phyloP scores from a whole-genome alignment of 1,140 invertebrate species.

The Camponotus floridanus region DNA sequence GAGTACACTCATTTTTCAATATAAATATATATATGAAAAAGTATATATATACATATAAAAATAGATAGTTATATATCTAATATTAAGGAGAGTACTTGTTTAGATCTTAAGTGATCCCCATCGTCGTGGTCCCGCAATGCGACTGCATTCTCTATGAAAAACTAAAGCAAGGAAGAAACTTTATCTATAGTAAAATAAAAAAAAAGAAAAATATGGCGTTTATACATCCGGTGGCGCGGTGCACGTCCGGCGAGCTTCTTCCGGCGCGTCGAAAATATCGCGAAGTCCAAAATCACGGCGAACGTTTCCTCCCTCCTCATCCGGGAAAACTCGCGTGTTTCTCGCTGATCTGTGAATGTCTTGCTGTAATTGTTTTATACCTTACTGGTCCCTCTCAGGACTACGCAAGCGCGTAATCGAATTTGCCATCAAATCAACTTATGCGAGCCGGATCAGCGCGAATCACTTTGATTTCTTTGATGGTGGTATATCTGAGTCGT shows the following conservation, averaged over 20 bases:
- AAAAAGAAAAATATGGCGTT: conserved; percentile 49
- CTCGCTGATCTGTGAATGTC: conserved; percentile 11
- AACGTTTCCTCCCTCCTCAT: background rate
- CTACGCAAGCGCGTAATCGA: conserved; percentile 1
- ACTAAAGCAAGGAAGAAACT: conserved; percentile 53
- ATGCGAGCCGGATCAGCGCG: conserved; percentile 14
- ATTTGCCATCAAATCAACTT: conserved; percentile 33
- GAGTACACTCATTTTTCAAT: conserved; percentile 77
- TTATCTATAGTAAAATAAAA: conserved; percentile 45
- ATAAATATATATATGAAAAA: conserved; percentile 75
- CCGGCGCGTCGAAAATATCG: conserved; percentile 8
- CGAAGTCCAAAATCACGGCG: background rate
- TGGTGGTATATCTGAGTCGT: background rate
- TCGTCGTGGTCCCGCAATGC: conserved; percentile 79
- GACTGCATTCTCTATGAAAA: conserved; percentile 67
- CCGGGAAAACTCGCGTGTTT: conserved; percentile 8
- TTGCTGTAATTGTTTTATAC: background rate
- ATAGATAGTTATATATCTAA: conserved; percentile 77
- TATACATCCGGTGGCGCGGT: conserved; percentile 59
- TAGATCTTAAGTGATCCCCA: conserved; percentile 80
- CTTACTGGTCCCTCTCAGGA: background rate
- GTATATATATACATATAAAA: conserved; percentile 76
- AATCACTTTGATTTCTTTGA: conserved; percentile 19
- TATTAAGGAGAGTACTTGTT: conserved; percentile 81
- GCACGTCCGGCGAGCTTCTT: conserved; percentile 59